Evolutionary conservation across 2,113 vertebrate genomes (phyloP), one percentile per base, ranked within the genome.

Genomic region (Amphiprion ocellaris): DNA sequence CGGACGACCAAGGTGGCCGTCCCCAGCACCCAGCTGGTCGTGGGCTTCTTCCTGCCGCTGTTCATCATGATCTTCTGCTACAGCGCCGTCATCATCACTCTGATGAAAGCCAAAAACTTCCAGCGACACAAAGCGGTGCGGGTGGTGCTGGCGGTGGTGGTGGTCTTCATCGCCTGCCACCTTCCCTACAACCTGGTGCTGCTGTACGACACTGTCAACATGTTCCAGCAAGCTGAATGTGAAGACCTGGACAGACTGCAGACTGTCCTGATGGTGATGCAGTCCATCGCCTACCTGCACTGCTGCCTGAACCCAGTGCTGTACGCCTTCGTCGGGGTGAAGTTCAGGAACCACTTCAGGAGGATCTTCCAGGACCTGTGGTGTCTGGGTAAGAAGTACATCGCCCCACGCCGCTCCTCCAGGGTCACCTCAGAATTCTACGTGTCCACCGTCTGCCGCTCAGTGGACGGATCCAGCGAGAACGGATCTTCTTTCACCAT

Each of bases 261-360:
- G 4, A 92, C 93, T 12, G 55, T 66, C 0, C 82, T 70, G 50
- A 91, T 33, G 0, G 10, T 92, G 64, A 94, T 95, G 0, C 93
- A 97, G 88, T 93, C 91, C 17, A 8, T 98, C 61, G 97, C 98
- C 12, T 98, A 97, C 88, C 94, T 98, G 77, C 98, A 97, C 84
- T 97, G 97, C 86, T 97, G 97, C 21, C 91, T 98, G 54, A 99
- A 99, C 91, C 98, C 98, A 0, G 85, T 98, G 58, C 95, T 99
- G 19, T 99, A 99, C 0, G 98, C 97, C 0, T 99, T 99, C 11
- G 86, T 98, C 0, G 97, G 97, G 0, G 97, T 97, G 28, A 96
- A 95, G 83, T 99, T 99, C 79, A 92, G 97, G 65, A 96, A 85
- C 91, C 95, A 97, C 87, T 98, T 99, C 88, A 79, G 94, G 58